Base-by-base conservation (phyloP, 2,888 invertebrate species). In the Abrostola tripartita region DNA sequence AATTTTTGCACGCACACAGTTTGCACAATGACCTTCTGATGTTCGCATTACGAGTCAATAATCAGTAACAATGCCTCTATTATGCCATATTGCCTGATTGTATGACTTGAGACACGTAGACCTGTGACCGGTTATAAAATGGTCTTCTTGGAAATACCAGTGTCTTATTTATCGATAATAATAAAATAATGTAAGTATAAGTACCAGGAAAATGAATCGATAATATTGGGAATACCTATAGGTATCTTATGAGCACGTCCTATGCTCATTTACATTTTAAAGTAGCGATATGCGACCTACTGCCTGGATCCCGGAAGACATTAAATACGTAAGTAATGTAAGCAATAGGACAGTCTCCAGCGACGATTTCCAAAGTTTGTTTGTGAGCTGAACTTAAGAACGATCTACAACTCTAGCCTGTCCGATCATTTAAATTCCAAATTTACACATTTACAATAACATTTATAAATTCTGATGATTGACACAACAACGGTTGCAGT, bases 81-180 rank as follows among this genome's bases (percentile, higher is more conserved):
- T 76, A 62, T 78, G 41, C 58, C 50, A 67, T 65, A 63, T 54
- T 61, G 62, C 62, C 59, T 52, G 68, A 70, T 61, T 74, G 65
- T 66, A 63, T 79, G 71, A 69, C 79, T 76, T n/a, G 40, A 50
- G 67, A 69, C 77, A 79, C 69, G 74, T 76, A 71, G 68, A 35
- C 79, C n/a, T 40, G n/a, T n/a, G n/a, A n/a, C n/a, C n/a, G 47
- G 50, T 55, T 67, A 37, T 60, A 35, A 64, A 70, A 56, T 61
- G 42, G 44, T 52, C 44, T 57, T 59, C 54, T 58, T 61, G 47
- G 62, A 49, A 70, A 64, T 70, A 47, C 74, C 57, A 64, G 49
- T 14, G 41, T n/a, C 11, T 38, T 52, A 53, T 44, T 5, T 52
- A 57, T 24, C 24, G 24, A 24, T 24, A 24, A 24, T 24, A 24